phyloP scores from a whole-genome alignment of 2,797 vertebrate species.

The Natrix natrix region DNA sequence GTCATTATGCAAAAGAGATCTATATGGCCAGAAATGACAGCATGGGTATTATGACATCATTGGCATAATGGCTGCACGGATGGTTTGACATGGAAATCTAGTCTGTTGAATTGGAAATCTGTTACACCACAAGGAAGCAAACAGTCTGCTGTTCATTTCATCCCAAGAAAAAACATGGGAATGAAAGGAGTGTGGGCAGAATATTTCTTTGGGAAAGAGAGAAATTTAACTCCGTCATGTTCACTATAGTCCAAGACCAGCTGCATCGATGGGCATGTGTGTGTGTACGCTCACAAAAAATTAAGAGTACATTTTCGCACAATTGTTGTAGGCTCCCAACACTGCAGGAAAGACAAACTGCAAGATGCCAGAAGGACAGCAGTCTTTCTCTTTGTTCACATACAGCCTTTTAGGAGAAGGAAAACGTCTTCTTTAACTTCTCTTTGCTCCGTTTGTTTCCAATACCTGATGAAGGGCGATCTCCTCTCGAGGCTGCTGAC shows the following conservation, averaged over 20 bases:
- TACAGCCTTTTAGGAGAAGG: background rate
- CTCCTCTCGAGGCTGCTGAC: constrained; percentile 62
- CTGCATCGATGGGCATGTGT: background rate
- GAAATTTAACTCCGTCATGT: background rate
- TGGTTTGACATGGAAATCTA: background rate
- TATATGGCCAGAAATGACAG: background rate
- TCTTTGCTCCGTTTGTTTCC: background rate
- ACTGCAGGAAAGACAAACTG: background rate
- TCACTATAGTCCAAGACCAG: background rate
- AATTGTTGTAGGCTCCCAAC: background rate
- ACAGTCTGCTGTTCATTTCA: no score
- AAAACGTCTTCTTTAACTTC: background rate
- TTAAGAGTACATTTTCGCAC: background rate
- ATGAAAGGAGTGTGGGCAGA: background rate
- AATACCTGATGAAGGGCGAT: constrained; percentile 62
- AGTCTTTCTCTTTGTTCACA: background rate
- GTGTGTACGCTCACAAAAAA: background rate
- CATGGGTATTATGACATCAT: background rate
- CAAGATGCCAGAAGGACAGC: background rate
- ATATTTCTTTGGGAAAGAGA: background rate
- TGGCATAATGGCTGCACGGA: background rate
- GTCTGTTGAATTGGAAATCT: background rate
- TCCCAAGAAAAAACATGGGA: background rate
- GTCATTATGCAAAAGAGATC: background rate
- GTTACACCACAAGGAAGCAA: background rate